A percentile compares a stretch with the other conserved stretches of the same genome.
Evolutionary conservation across 2,888 invertebrate genomes (phyloP).

Genomic region (Parelbella ahira): DNA sequence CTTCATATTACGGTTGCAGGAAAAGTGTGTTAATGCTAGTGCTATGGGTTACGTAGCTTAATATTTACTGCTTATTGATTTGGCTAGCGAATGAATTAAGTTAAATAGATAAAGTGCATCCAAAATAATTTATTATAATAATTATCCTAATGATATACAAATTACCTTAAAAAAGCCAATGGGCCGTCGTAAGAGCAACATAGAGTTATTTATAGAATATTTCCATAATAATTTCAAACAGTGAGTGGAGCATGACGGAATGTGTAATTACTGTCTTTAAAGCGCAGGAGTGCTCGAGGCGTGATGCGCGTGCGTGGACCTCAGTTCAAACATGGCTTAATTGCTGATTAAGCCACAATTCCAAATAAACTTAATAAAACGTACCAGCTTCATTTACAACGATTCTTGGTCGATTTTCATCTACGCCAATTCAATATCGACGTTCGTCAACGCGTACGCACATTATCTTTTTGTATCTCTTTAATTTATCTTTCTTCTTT

Average conservation of each 20-base stretch:
- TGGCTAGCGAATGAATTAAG: too few species aligned
- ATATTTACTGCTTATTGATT: too few species aligned
- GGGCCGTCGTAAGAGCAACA: slow-evolving; percentile 4
- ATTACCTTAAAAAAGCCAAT: slow-evolving; percentile 14
- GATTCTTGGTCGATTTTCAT: slow-evolving; percentile 10
- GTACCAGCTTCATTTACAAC: slow-evolving; percentile 8
- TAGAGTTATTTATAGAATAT: slow-evolving; percentile 20
- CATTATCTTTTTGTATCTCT: too few species aligned
- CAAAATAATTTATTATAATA: too few species aligned
- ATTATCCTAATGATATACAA: slow-evolving; percentile 13
- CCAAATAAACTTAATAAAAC: slow-evolving; percentile 13
- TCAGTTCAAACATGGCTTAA: slow-evolving; percentile 27
- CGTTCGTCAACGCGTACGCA: slow-evolving; percentile 8
- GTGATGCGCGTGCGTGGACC: slow-evolving; percentile 25
- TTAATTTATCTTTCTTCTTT: neutral
- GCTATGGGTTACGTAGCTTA: too few species aligned
- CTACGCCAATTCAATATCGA: slow-evolving; percentile 10
- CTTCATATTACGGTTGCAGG: slow-evolving; percentile 3
- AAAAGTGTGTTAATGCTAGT: too few species aligned
- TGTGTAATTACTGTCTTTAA: slow-evolving; percentile 22
- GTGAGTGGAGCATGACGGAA: slow-evolving; percentile 24
- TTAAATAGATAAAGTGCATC: too few species aligned
- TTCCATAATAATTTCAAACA: slow-evolving; percentile 23
- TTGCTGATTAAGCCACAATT: slow-evolving; percentile 26
- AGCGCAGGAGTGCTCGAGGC: slow-evolving; percentile 26